Conservation (phyloP, 1,140 invertebrate species). For the Ceratitis capitata region DNA sequence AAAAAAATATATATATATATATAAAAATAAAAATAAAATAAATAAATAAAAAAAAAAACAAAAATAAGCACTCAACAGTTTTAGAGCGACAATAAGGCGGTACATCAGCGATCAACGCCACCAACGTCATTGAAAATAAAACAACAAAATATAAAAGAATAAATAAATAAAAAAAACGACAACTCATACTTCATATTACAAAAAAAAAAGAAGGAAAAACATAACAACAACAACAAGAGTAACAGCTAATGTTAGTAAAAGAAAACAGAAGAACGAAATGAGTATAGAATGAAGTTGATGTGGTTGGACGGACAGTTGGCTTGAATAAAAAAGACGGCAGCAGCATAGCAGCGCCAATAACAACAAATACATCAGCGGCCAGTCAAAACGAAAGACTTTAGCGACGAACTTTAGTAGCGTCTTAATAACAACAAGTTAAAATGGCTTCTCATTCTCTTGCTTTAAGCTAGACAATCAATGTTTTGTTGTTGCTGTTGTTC, state of each 20-base stretch:
- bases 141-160: neutral
- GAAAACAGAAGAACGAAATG: neutral
- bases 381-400: conserved; percentile 2
- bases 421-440: conserved; percentile 1
- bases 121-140: neutral
- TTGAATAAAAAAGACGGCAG: neutral
- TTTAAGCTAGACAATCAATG: neutral
- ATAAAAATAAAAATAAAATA: neutral
- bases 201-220: neutral
- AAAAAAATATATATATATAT: too few relatives aligned
- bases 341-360: too few relatives aligned
- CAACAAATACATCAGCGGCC: neutral
- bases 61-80: neutral
- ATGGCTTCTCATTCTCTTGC: neutral
- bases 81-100: neutral
- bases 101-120: neutral
- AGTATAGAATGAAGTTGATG: neutral
- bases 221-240: neutral
- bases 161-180: neutral
- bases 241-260: neutral
- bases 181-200: conserved; percentile 20
- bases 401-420: neutral
- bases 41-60: neutral
- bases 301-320: neutral
- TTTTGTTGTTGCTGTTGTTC: neutral